These are phyloP conservation scores for Montipora sp. DNA, from an alignment of 64 coral and sea anemone species.

Conservation along the genomic window DNA sequence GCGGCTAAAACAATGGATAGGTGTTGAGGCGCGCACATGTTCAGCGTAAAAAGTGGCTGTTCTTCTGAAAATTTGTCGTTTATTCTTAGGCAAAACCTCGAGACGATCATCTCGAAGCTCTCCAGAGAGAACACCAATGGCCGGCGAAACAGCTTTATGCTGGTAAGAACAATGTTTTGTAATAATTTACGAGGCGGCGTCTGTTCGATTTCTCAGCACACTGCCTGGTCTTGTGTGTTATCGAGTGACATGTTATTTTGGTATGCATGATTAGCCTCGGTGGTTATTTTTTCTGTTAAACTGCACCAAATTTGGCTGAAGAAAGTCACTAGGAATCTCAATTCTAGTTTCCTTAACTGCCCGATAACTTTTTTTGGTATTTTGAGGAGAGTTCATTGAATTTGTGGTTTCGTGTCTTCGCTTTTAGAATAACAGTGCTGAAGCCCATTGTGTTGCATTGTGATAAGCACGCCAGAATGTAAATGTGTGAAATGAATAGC, in stretches of 20 bases:
- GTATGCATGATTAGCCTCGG: slow-evolving; percentile 30
- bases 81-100: slow-evolving; percentile 63
- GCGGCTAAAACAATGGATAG: slow-evolving; percentile 46
- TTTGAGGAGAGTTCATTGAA: neutral
- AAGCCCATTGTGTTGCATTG: slow-evolving; percentile 15
- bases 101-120: slow-evolving; percentile 81
- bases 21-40: slow-evolving; percentile 47
- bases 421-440: slow-evolving; percentile 4
- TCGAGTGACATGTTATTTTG: slow-evolving; percentile 32
- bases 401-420: slow-evolving; percentile 56
- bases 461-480: slow-evolving; percentile 50
- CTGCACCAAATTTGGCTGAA: neutral
- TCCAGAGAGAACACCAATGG: slow-evolving; percentile 70
- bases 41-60: slow-evolving; percentile 41
- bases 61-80: slow-evolving; percentile 17
- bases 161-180: slow-evolving; percentile 57
- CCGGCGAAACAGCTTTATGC: slow-evolving; percentile 59
- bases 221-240: slow-evolving; percentile 65
- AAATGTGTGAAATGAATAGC: slow-evolving; percentile 55
- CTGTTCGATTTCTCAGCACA: slow-evolving; percentile 23
- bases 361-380: neutral
- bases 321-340: neutral
- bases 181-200: slow-evolving; percentile 43
- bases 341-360: neutral
- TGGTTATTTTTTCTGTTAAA: slow-evolving; percentile 13